Evolutionary conservation across 1,140 invertebrate genomes (phyloP).

Genomic region (Drosophila pruinosa): DNA sequence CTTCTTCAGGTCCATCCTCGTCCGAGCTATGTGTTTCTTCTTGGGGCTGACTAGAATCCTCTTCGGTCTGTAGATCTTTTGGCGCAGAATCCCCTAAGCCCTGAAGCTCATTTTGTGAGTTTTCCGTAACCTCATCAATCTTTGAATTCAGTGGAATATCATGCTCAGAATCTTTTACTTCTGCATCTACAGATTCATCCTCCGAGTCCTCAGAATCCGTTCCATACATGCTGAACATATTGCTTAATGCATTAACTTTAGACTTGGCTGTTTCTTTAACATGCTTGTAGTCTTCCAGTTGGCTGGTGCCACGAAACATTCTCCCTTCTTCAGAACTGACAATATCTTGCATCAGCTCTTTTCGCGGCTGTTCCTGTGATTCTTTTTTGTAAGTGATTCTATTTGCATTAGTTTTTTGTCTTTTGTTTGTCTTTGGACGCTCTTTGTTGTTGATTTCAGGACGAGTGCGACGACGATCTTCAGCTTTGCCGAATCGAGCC

Average conservation of each 20-base stretch:
- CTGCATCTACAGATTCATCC: not conserved
- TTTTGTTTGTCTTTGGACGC: conserved; percentile 1
- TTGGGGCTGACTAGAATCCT: not conserved
- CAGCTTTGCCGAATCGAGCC: conserved; percentile 81
- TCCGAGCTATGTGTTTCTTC: not conserved
- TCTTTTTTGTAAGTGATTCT: not conserved
- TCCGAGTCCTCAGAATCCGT: conserved; percentile 63
- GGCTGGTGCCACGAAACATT: conserved; percentile 62
- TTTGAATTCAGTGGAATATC: not conserved
- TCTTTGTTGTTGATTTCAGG: conserved; percentile 1
- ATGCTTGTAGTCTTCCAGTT: conserved; percentile 64
- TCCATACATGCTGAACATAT: conserved; percentile 71
- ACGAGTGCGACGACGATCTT: conserved; percentile 58
- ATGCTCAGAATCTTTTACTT: not conserved
- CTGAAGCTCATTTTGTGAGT: not conserved
- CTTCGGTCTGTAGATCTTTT: not conserved
- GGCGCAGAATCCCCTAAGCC: not conserved
- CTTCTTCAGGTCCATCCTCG: conserved; percentile 58
- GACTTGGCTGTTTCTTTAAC: conserved; percentile 20
- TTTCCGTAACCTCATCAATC: too few relatives aligned
- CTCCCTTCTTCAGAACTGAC: not conserved
- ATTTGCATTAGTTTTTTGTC: not conserved
- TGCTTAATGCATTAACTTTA: conserved; percentile 43
- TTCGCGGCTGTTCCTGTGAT: not conserved
- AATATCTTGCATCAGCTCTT: not conserved